These are phyloP conservation scores for Channallabes apus DNA, from an alignment of 2,797 vertebrate species.

Conservation along the genomic window DNA sequence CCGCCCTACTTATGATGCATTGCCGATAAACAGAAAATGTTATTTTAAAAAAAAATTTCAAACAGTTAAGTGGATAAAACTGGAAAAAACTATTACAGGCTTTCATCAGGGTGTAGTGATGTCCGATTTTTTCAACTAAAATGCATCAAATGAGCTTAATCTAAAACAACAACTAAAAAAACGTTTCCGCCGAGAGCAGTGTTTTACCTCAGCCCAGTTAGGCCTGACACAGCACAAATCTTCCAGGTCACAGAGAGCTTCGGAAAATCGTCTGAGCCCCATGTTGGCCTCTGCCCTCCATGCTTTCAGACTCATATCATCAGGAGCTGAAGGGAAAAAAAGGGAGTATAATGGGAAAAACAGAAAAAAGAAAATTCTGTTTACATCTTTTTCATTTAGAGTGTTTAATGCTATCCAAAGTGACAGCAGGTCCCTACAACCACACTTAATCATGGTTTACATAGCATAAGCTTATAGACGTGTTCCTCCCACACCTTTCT, in stretches of 20 bases:
- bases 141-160: not conserved
- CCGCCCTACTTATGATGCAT: not conserved
- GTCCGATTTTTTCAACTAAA: not conserved
- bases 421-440: not conserved
- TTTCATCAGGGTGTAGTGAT: not conserved
- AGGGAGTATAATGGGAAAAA: not conserved
- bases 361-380: not conserved
- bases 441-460: not conserved
- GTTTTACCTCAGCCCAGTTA: conserved; percentile 76
- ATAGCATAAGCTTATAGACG: not conserved
- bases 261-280: conserved; percentile 68
- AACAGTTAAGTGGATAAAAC: not conserved
- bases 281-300: conserved; percentile 76
- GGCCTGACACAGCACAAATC: conserved; percentile 79
- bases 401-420: not conserved
- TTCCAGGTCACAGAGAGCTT: conserved; percentile 80
- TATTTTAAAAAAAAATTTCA: not conserved
- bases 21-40: not conserved
- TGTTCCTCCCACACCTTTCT: not conserved
- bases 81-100: not conserved
- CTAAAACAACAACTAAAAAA: not conserved
- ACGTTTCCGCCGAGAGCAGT: not conserved
- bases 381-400: not conserved
- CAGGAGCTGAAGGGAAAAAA: conserved; percentile 66
- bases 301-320: conserved; percentile 73